Conservation (phyloP, 2,888 invertebrate genomes). For the Erebia aethiops region DNA sequence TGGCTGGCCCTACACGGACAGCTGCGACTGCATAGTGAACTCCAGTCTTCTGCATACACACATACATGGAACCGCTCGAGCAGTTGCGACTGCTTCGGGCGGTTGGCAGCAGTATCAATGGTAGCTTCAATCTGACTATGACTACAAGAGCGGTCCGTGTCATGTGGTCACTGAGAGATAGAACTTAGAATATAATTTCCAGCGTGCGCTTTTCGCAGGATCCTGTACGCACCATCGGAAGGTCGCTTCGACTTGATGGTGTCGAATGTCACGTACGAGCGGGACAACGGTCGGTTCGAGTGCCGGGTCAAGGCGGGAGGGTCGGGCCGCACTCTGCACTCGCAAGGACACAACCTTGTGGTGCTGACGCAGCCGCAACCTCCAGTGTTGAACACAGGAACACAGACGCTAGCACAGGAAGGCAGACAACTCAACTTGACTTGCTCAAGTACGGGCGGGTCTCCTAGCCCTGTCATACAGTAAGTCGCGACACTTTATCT, state of each 20-base stretch:
- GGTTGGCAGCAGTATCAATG: no score
- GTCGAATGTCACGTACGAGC: constrained; percentile 93
- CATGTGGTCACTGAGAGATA: no score
- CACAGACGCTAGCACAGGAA: constrained; percentile 91
- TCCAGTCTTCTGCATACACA: no score
- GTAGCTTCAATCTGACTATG: no score
- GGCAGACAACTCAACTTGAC: constrained; percentile 89
- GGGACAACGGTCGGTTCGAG: constrained; percentile 96
- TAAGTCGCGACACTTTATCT: constrained; percentile 57
- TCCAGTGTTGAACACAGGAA: constrained; percentile 89
- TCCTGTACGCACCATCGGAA: constrained; percentile 91
- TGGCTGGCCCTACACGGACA: no score
- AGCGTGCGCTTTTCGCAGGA: constrained; percentile 74
- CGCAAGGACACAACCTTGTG: constrained; percentile 91
- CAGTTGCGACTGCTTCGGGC: no score
- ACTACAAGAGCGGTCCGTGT: no score
- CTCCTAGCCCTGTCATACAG: constrained; percentile 94
- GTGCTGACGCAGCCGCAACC: constrained; percentile 93
- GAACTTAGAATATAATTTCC: background rate
- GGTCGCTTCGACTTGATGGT: constrained; percentile 94
- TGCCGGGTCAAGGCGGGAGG: constrained; percentile 93
- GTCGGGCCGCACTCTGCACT: constrained; percentile 91
- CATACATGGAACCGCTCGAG: no score
- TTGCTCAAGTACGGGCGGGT: constrained; percentile 93
- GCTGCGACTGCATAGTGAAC: no score